Base-by-base conservation (phyloP, 1,140 invertebrate species). In the Phenacoccus solenopsis region DNA sequence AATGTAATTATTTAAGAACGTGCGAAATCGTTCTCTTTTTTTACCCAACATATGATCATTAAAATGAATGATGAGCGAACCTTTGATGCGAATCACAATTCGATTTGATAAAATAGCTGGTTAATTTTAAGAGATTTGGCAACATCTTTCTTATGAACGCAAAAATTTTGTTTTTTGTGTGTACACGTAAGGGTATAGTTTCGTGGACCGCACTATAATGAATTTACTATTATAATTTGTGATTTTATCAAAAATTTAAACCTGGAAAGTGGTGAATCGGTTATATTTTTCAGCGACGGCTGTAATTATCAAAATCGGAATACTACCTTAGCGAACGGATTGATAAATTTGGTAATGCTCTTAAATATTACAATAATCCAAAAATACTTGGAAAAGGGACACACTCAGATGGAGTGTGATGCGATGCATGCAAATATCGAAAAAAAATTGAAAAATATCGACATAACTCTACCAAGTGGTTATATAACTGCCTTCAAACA, bases 351-450 rank as follows among this genome's bases (percentile, higher is more conserved):
- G n/a, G 32, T n/a, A n/a, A 38, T 38, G 32, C 32, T 38, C n/a
- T 69, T 38, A 69, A 7, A 38, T 69, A 69, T 35, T n/a, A 69
- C 21, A 27, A 9, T 22, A 49, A 69, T 78, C 79, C 70, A 79
- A n/a, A n/a, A 79, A 67, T 79, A 71, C 72, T 73, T 80, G 9
- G 77, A 75, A 68, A 76, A 75, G 69, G 77, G 78, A 20, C 78
- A 79, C 70, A 78, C 77, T 7, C 76, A 79, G 71, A 79, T 79
- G 78, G 77, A 79, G 69, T 73, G 70, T 28, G 76, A 76, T 69
- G 69, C 70, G 24, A 71, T 76, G 5, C 75, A 76, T 69, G 68
- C 70, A 10, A 38, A 1, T 12, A 76, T 76, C 57, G 75, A 77
- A 70, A 73, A 69, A 70, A 72, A 71, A 67, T 68, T 76, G 57